Base-by-base conservation (phyloP, 2,888 invertebrate species). In the Pardosa pseudoannulata region DNA sequence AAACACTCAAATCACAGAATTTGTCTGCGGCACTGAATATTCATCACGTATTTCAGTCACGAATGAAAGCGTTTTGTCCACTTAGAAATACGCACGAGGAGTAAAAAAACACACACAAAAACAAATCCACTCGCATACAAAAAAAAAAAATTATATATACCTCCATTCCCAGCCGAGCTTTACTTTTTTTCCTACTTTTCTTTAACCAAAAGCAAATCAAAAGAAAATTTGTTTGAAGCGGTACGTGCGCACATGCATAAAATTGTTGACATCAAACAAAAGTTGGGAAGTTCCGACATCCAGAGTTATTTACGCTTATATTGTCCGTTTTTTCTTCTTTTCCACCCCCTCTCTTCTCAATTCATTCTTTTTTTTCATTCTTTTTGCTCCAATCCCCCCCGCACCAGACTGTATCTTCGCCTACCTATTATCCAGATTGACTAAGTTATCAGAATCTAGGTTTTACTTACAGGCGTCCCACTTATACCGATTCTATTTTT, bases 1-100 rank as follows among this genome's bases (percentile, higher is more conserved):
- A 36, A 36, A 36, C 39, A 36, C 13, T n/a, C 39, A 68, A 68
- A 36, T 36, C 19, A 36, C 11, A 13, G 41, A 70, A 41, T 41
- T 28, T 41, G 41, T 31, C 16, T 39, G 62, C 41, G 13, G 23
- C 31, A 64, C 39, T 79, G 71, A 70, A 79, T 71, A 79, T 71
- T 79, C 79, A 71, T 71, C 64, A 79, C 71, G 71, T 71, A 32
- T 36, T 64, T 16, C n/a, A 71, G 79, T 71, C 79, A 79, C 71
- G 64, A 32, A 16, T 27, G n/a, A 50, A 32, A 78, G n/a, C 19
- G 6, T n/a, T 19, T 71, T 79, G 41, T 71, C 27, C 72, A 27
- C 32, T 50, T 56, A 19, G 32, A 67, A 1, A 67, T 56, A 56
- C 23, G 11, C 11, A 0, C 23, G 2, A 3, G 9, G 11, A 9